Conservation (phyloP, 2,888 invertebrate species). For the Isoperla grammatica region DNA sequence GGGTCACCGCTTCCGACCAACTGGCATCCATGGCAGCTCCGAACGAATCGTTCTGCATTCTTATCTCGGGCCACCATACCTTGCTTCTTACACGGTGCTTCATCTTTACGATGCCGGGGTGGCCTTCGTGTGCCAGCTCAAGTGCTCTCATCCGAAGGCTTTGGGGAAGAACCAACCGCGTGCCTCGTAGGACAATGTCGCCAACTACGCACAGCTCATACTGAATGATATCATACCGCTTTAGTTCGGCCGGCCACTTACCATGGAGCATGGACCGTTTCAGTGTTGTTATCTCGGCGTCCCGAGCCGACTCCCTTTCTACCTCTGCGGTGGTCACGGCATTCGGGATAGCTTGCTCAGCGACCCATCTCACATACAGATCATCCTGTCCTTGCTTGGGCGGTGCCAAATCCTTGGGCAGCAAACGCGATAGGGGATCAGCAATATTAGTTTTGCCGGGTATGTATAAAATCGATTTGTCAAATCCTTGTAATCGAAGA, state of each 20-base stretch:
- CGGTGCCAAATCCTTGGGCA: not conserved
- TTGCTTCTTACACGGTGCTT: not conserved
- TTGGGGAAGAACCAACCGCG: not conserved
- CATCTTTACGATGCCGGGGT: conserved; percentile 1
- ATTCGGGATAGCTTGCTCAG: not conserved
- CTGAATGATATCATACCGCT: not conserved
- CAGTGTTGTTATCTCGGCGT: not conserved
- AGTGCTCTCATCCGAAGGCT: not conserved
- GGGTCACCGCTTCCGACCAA: conserved; percentile 26
- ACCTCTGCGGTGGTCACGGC: not conserved
- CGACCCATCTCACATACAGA: not conserved
- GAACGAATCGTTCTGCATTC: not conserved
- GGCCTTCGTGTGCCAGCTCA: not conserved
- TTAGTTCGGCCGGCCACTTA: not conserved
- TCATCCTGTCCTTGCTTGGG: not conserved
- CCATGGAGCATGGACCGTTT: not conserved
- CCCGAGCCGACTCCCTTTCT: not conserved
- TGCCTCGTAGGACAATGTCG: not conserved
- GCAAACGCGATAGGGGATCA: conserved; percentile 36
- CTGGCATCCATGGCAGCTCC: conserved; percentile 21
- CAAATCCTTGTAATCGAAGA: conserved; percentile 29
- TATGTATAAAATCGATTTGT: conserved; percentile 28
- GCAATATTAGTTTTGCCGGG: conserved; percentile 36
- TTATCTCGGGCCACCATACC: not conserved
- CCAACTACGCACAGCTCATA: conserved; percentile 1